A percentile compares a stretch with the other conserved stretches of the same genome.
Conservation (phyloP, 2,888 invertebrate genomes). For the Schrankia costaestrigalis region DNA sequence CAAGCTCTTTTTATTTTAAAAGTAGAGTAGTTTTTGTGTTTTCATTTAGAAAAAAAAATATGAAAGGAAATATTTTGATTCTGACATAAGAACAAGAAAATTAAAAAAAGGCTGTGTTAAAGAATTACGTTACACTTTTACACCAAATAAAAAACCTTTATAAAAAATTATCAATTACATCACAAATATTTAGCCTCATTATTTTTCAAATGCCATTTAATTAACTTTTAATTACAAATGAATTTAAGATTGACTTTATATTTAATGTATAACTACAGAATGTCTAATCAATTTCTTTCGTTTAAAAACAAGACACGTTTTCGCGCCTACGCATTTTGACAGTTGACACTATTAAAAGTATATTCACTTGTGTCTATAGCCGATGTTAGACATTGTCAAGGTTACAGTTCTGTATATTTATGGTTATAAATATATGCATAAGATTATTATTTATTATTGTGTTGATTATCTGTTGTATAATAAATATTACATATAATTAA, state of each 20-base stretch:
- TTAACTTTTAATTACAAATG: constrained; percentile 25
- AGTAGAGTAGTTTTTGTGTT: too few species aligned
- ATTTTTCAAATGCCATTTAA: constrained; percentile 12
- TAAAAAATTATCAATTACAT: constrained; percentile 8
- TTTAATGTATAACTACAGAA: constrained; percentile 20
- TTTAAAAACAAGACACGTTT: constrained; percentile 13
- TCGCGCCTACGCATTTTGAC: constrained; percentile 48
- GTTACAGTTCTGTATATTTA: constrained; percentile 3
- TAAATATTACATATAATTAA: too few species aligned
- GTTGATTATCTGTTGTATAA: too few species aligned
- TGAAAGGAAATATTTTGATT: too few species aligned
- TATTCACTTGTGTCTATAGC: constrained; percentile 11
- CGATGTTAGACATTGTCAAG: constrained; percentile 15
- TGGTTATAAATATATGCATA: neutral
- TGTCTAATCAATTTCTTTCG: constrained; percentile 17
- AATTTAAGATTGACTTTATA: constrained; percentile 9
- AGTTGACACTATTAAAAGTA: constrained; percentile 42
- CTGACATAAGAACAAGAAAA: too few species aligned
- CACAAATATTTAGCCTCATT: constrained; percentile 5
- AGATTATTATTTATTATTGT: neutral
- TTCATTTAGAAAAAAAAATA: too few species aligned
- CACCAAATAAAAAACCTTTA: neutral
- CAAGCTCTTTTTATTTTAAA: too few species aligned
- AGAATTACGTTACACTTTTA: too few species aligned
- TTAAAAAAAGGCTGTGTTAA: too few species aligned